Base-by-base conservation (phyloP, 2,797 vertebrate genomes). In the Acrossocheilus fasciatus region DNA sequence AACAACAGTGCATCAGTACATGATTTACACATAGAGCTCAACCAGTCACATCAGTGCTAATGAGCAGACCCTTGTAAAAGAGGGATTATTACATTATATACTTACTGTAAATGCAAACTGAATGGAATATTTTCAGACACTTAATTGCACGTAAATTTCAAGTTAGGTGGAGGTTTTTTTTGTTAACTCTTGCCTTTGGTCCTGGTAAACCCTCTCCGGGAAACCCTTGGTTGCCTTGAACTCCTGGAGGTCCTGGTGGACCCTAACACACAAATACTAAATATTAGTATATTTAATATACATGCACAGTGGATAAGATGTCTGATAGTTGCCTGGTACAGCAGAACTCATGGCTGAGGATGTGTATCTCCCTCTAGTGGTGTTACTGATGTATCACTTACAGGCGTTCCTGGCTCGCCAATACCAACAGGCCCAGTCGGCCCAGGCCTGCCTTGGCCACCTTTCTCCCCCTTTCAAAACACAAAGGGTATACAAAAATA, bases 161-260 rank as follows among this genome's bases (percentile, higher is more conserved):
- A 75, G 47, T 52, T 52, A n/a, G 4, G 52, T 5, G 14, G 3
- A 77, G 30, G 15, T 39, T 50, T 52, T 3, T 54, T 17, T 78
- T 52, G 62, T 84, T 68, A 79, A 78, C 18, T 47, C 73, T 88
- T 93, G 97, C 97, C 95, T 98, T 97, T 50, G 94, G 86, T 11
- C 97, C 97, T 88, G 94, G 95, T 73, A 96, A 91, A 87, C 97
- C 96, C 91, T 97, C 96, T 89, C 97, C 97, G 17, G 94, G 92
- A 45, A 90, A 86, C 18, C 97, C 97, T 86, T 87, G 94, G 83
- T 94, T 91, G 82, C 98, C 97, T 92, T 95, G 96, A 2, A 87
- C 77, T 84, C 97, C 97, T 34, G 91, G 83, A 18, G 94, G 91
- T 79, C 97, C 97, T 54, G 89, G 83, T 86, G 89, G 92, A 74